phyloP scores from a whole-genome alignment of 2,113 vertebrate genomes.

The Ancistrus triradiatus region DNA sequence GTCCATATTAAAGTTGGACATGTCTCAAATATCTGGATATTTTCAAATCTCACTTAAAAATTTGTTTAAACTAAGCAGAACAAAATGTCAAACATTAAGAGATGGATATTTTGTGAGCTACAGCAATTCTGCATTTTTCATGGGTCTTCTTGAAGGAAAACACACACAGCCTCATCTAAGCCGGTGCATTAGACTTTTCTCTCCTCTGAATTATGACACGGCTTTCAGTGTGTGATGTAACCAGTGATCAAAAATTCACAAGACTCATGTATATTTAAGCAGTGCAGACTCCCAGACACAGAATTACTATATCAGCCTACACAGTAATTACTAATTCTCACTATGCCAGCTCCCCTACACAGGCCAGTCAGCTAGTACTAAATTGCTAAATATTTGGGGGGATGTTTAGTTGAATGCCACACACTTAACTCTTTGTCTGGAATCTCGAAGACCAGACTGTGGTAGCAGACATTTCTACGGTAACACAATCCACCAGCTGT shows the following conservation, averaged over 20 bases:
- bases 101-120: background rate
- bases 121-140: background rate
- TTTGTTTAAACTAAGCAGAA: background rate
- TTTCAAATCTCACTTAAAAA: background rate
- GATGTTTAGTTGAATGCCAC: too few relatives aligned
- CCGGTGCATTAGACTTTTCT: background rate
- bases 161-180: background rate
- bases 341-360: too few relatives aligned
- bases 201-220: background rate
- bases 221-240: conserved; percentile 27
- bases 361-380: too few relatives aligned
- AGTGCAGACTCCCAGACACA: background rate
- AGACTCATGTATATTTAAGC: conserved; percentile 63
- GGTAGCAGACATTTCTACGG: too few relatives aligned
- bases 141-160: background rate
- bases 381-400: too few relatives aligned
- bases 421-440: too few relatives aligned
- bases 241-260: conserved; percentile 66
- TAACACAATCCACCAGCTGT: too few relatives aligned
- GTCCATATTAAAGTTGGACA: background rate
- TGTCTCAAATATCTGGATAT: background rate
- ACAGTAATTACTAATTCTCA: conserved; percentile 6
- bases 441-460: too few relatives aligned
- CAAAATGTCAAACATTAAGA: background rate
- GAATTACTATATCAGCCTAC: too few relatives aligned